A percentile compares a stretch with the other conserved stretches of the same genome.
Conservation (phyloP, 2,888 invertebrate species). For the Drosophila melanosoma region DNA sequence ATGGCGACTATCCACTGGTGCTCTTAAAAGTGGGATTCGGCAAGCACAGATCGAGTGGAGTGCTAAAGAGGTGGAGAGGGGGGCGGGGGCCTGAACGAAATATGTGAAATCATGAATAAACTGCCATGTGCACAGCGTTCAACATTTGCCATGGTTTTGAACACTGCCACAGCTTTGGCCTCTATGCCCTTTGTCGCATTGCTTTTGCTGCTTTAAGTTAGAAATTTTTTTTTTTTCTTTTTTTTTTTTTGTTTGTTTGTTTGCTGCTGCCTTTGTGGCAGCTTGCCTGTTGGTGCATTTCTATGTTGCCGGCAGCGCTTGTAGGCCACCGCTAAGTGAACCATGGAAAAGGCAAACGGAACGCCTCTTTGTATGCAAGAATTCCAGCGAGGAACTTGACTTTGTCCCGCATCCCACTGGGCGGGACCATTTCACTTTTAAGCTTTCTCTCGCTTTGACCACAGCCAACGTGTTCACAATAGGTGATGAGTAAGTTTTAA, state of each 20-base stretch:
- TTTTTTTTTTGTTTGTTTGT: slow-evolving; percentile 7
- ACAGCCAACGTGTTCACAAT: slow-evolving; percentile 27
- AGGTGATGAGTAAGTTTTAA: slow-evolving; percentile 33
- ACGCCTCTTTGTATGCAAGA: slow-evolving; percentile 52
- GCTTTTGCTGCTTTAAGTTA: slow-evolving; percentile 7
- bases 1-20: slow-evolving; percentile 41
- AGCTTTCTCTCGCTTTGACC: slow-evolving; percentile 33
- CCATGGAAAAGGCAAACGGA: slow-evolving; percentile 21
- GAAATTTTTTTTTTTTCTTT: background rate
- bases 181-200: slow-evolving; percentile 3
- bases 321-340: slow-evolving; percentile 30
- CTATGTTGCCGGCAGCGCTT: slow-evolving; percentile 21
- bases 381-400: slow-evolving; percentile 65
- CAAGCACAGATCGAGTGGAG: slow-evolving; percentile 6
- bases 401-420: slow-evolving; percentile 43
- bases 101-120: slow-evolving; percentile 82
- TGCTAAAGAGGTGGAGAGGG: background rate
- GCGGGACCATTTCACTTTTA: slow-evolving; percentile 50
- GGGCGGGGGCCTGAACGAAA: slow-evolving; percentile 49
- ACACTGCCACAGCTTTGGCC: slow-evolving; percentile 1
- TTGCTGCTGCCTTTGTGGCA: slow-evolving; percentile 45
- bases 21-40: slow-evolving; percentile 3
- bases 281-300: slow-evolving; percentile 35
- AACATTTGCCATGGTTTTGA: slow-evolving; percentile 44
- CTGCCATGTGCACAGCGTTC: slow-evolving; percentile 81